A percentile compares a stretch with the other conserved stretches of the same genome.
These are phyloP conservation scores for Cephus nigrinus DNA, from an alignment of 2,888 invertebrate genomes.

Conservation along the genomic window DNA sequence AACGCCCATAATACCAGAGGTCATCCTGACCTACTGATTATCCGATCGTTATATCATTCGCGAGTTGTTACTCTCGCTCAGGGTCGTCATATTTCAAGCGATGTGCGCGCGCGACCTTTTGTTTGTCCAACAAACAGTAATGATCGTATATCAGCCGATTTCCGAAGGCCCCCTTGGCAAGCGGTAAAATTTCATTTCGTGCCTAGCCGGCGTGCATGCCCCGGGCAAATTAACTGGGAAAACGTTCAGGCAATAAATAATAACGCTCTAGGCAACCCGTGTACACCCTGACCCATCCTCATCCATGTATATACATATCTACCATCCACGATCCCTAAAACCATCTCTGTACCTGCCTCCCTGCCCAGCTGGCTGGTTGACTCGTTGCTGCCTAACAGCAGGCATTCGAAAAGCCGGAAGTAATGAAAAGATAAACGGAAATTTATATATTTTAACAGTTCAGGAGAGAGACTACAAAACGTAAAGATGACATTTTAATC, in stretches of 20 bases:
- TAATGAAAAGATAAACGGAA: slow-evolving; percentile 32
- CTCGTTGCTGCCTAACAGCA: too few species aligned
- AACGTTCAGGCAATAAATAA: slow-evolving; percentile 6
- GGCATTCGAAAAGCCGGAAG: neutral
- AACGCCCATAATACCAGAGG: too few species aligned
- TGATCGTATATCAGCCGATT: slow-evolving; percentile 37
- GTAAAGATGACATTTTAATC: too few species aligned
- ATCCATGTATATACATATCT: too few species aligned
- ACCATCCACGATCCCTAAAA: too few species aligned
- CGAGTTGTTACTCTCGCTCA: too few species aligned
- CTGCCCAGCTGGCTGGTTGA: too few species aligned
- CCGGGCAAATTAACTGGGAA: slow-evolving; percentile 4
- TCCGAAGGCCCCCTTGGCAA: slow-evolving; percentile 35
- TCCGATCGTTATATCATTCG: too few species aligned
- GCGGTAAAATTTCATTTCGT: slow-evolving; percentile 41
- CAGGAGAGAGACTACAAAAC: too few species aligned
- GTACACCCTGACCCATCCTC: too few species aligned
- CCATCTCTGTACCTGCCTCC: too few species aligned
- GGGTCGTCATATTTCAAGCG: neutral
- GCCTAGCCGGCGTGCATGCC: neutral
- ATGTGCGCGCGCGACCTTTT: neutral
- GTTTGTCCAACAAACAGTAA: slow-evolving; percentile 31
- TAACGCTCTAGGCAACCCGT: neutral
- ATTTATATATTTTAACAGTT: neutral
- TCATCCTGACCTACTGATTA: too few species aligned